Evolutionary conservation across 1,140 invertebrate genomes (phyloP).

Genomic region (Apis laboriosa): DNA sequence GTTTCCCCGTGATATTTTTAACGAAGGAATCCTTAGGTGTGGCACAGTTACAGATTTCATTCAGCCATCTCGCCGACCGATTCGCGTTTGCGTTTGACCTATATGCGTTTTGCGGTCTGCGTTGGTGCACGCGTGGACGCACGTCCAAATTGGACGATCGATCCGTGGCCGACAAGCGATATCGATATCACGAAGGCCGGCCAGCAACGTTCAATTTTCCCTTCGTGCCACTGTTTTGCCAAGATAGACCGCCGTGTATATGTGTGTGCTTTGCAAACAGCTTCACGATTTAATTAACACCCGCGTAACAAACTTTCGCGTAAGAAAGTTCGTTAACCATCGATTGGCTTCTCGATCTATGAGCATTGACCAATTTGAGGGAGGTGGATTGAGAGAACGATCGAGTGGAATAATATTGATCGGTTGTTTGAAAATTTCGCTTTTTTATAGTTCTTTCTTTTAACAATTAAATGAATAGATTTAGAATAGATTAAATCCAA

Average conservation of each 20-base stretch:
- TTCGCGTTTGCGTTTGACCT: slow-evolving; percentile 7
- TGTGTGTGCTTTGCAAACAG: background rate
- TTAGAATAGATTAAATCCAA: too few relatives aligned
- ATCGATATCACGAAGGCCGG: slow-evolving; percentile 13
- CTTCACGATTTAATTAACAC: slow-evolving; percentile 19
- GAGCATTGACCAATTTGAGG: background rate
- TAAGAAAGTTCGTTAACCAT: background rate
- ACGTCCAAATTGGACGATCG: slow-evolving; percentile 22
- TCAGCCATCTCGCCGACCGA: slow-evolving; percentile 1
- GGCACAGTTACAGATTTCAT: slow-evolving; percentile 11
- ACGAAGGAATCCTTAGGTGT: slow-evolving; percentile 7
- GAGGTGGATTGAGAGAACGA: background rate
- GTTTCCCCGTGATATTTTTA: background rate
- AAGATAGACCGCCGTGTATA: background rate
- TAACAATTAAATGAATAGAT: too few relatives aligned
- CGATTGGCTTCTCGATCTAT: background rate
- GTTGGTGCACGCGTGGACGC: slow-evolving; percentile 19
- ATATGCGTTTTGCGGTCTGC: slow-evolving; percentile 27
- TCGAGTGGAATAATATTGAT: too few relatives aligned
- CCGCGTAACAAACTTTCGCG: background rate
- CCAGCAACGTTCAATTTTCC: slow-evolving; percentile 14
- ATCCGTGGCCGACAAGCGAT: slow-evolving; percentile 11
- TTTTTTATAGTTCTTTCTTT: too few relatives aligned
- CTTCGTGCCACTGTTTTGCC: slow-evolving; percentile 20
- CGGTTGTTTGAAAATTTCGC: too few relatives aligned